These are phyloP conservation scores for Spermophilus dauricus DNA, from an alignment of 2,113 vertebrate genomes.

Conservation along the genomic window DNA sequence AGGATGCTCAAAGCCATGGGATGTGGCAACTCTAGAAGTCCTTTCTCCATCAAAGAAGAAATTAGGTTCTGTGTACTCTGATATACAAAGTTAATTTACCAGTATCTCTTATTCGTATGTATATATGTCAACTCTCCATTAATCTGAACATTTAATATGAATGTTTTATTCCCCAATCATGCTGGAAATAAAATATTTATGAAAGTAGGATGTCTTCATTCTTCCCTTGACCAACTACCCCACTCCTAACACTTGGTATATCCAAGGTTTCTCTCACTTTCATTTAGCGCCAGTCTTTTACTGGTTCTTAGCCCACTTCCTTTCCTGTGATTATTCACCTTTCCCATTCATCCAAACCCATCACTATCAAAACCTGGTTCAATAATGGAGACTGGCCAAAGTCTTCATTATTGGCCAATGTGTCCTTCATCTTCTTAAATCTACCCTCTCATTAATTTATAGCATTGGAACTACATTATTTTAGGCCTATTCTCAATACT, in stretches of 20 bases:
- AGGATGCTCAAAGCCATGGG: not conserved
- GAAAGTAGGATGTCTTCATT: not conserved
- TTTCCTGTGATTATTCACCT: not conserved
- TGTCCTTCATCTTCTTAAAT: not conserved
- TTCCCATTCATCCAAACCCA: not conserved
- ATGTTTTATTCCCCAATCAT: not conserved
- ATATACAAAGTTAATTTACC: not conserved
- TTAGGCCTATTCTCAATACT: not conserved
- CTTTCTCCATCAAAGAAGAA: slow-evolving; percentile 22
- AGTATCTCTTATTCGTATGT: not conserved
- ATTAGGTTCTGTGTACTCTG: not conserved
- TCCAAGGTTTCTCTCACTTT: not conserved
- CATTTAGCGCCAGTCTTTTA: not conserved
- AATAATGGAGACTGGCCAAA: not conserved
- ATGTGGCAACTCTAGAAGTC: not conserved
- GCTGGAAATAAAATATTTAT: not conserved
- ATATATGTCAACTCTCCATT: not conserved
- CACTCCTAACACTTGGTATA: not conserved
- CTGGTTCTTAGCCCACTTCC: not conserved
- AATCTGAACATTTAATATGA: not conserved
- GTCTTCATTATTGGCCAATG: not conserved
- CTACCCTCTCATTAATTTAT: not conserved
- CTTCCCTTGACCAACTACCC: not conserved
- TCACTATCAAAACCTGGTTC: not conserved
- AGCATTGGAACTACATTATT: not conserved